Base-by-base conservation (phyloP, 35 echinoderm and acorn worm species). In the Apostichopus parvimensis region DNA sequence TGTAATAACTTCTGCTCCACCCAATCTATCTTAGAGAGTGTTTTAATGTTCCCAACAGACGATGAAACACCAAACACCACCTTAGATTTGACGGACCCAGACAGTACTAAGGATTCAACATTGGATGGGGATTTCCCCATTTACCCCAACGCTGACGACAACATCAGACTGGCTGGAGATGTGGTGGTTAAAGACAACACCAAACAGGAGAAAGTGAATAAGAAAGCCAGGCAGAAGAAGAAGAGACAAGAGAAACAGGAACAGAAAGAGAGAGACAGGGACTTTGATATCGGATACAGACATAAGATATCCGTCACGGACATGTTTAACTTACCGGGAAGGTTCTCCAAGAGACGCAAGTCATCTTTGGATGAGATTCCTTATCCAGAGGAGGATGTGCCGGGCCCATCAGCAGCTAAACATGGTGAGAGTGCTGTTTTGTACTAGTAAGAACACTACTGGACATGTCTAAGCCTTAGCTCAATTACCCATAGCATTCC, bases 261-360 rank as follows among this genome's bases (percentile, higher is more conserved):
- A 28, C 80, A 82, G 53, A 82, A 82, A 82, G 80, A 82, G 80
- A 82, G 80, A 56, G 80, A 82, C 53, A 54, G 80, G 80, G 80
- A 82, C 52, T 82, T 82, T 82, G 80, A 82, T n/a, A 82, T 82
- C 80, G 80, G 80, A 55, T 82, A 82, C 80, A 54, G 80, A 55
- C 52, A 82, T 6, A 82, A 53, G 17, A 82, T 6, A 15, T 82
- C 80, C 17, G 13, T 82, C 12, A 12, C 18, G 5, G 80, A 82
- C 20, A 14, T 73, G 17, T 73, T 73, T 53, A 82, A 55, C 80
- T 15, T 82, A 8, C 54, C 52, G 10, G 80, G 80, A 13, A 82
- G 56, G 53, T 82, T 82, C 21, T 82, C 80, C 12, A 54, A 53
- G 21, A 21, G 17, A 17, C 6, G 80, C 5, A 82, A 82, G 10